Conservation (phyloP, 2,888 invertebrate genomes). For the Notocelia uddmanniana region DNA sequence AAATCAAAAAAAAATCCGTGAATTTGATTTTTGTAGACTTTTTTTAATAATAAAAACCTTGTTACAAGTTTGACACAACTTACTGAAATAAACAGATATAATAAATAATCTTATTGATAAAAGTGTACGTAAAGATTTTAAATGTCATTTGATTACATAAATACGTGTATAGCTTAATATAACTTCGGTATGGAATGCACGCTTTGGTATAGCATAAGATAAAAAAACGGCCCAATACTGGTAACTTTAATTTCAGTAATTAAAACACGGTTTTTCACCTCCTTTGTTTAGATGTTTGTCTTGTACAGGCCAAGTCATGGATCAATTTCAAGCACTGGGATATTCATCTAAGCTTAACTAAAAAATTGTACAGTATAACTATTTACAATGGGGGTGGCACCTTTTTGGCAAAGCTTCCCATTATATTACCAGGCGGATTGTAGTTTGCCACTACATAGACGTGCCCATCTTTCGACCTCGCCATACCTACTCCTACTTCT, state of each 20-base stretch:
- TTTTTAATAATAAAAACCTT: not conserved
- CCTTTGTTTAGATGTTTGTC: too few species aligned
- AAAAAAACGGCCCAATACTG: too few species aligned
- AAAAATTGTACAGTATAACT: constrained; percentile 13
- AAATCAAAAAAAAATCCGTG: not conserved
- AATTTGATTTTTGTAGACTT: not conserved
- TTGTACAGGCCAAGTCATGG: too few species aligned
- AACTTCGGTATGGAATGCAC: not conserved
- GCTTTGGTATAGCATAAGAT: not conserved
- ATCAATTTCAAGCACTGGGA: too few species aligned
- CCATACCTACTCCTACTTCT: constrained; percentile 92
- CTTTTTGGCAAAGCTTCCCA: constrained; percentile 90
- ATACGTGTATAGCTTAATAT: not conserved
- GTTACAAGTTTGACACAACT: not conserved
- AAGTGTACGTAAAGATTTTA: not conserved
- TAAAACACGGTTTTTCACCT: too few species aligned
- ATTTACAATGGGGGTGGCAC: constrained; percentile 87
- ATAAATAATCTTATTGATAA: not conserved
- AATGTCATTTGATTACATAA: not conserved
- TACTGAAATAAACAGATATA: not conserved
- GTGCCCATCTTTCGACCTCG: constrained; percentile 89
- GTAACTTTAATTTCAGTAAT: too few species aligned
- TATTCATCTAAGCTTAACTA: not conserved
- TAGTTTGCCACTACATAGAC: constrained; percentile 96
- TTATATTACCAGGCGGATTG: constrained; percentile 95